These are phyloP conservation scores for Sarcophaga subvicina DNA, from an alignment of 2,888 invertebrate genomes.

Conservation along the genomic window DNA sequence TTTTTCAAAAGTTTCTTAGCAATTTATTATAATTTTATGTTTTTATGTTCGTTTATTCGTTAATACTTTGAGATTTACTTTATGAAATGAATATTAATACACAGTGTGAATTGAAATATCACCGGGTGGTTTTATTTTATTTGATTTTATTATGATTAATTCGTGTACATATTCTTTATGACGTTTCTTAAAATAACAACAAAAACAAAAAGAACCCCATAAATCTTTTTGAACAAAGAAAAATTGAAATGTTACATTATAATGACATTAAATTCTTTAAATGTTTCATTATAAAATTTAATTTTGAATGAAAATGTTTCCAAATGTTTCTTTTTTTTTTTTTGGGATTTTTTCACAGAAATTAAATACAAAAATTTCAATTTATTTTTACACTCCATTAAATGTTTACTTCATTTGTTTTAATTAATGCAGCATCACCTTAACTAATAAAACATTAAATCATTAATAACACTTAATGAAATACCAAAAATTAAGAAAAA, in stretches of 20 bases:
- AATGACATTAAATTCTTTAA: no score
- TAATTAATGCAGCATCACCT: constrained; percentile 39
- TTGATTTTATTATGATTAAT: constrained; percentile 40
- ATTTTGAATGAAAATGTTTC: not conserved
- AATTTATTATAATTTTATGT: constrained; percentile 36
- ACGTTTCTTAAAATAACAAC: not conserved
- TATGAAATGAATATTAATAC: constrained; percentile 34
- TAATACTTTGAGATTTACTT: not conserved
- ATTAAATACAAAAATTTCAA: not conserved
- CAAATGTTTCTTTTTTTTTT: not conserved
- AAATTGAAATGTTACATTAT: no score
- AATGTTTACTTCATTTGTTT: not conserved
- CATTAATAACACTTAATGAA: constrained; percentile 46
- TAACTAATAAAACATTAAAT: constrained; percentile 21
- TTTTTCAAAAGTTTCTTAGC: not conserved
- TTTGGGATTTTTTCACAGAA: not conserved
- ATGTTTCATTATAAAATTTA: no score
- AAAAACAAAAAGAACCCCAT: not conserved
- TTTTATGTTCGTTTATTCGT: not conserved
- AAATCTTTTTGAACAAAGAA: no score
- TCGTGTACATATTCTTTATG: not conserved
- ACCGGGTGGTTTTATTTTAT: constrained; percentile 24
- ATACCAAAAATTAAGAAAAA: not conserved
- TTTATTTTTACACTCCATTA: not conserved
- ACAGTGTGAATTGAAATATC: constrained; percentile 1